A percentile compares a stretch with the other conserved stretches of the same genome.
Evolutionary conservation across 2,113 vertebrate genomes (phyloP).

Genomic region (Numida meleagris): DNA sequence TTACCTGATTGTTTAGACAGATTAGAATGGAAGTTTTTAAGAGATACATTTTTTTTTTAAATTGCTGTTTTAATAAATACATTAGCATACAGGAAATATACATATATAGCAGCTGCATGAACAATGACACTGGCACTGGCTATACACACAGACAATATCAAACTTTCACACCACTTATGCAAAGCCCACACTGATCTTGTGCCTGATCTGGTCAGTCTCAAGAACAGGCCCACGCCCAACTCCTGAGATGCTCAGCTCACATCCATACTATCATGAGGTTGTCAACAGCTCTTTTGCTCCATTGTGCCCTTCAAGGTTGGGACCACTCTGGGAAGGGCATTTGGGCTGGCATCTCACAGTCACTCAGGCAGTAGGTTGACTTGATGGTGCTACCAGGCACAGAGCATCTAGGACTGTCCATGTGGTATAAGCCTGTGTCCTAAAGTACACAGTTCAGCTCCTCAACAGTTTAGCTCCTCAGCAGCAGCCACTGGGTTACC

Average conservation of each 20-base stretch:
- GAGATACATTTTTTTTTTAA: not conserved
- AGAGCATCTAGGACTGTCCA: not conserved
- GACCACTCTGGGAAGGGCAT: not conserved
- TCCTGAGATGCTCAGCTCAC: not conserved
- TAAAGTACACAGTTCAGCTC: not conserved
- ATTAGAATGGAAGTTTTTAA: not conserved
- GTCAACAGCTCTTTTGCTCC: not conserved
- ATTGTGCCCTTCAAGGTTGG: rapidly evolving
- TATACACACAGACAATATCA: not conserved
- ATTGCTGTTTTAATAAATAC: not conserved
- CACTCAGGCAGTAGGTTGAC: not conserved
- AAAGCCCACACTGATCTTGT: not conserved
- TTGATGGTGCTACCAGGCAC: not conserved
- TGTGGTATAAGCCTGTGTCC: not conserved
- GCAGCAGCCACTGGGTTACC: not conserved
- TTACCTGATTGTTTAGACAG: too few species aligned
- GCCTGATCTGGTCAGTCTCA: not conserved
- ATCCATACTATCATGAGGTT: not conserved
- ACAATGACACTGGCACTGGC: not conserved
- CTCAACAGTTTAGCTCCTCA: not conserved
- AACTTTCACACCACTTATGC: not conserved
- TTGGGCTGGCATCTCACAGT: not conserved
- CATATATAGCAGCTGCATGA: not conserved
- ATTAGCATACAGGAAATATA: not conserved
- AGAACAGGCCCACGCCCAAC: not conserved